phyloP scores from a whole-genome alignment of 2,113 vertebrate genomes.

The Genyomyrus donnyi region DNA sequence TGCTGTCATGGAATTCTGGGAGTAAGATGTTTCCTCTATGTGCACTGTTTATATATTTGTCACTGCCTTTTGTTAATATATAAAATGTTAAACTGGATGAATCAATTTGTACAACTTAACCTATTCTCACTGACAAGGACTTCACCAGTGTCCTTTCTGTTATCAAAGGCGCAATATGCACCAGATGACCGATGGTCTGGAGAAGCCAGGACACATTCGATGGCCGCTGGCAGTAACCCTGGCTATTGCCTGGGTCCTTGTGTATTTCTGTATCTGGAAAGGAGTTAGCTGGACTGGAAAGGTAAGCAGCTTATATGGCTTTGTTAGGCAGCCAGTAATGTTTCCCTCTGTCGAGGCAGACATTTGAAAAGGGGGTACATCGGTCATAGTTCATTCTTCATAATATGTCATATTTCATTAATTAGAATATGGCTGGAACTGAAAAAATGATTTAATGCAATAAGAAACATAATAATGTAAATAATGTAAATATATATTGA shows the following conservation, averaged over 20 bases:
- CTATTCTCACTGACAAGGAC: neutral
- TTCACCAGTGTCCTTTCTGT: conserved; percentile 38
- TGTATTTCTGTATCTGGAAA: conserved; percentile 99
- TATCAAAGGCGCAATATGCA: conserved; percentile 87
- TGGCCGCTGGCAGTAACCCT: conserved; percentile 88
- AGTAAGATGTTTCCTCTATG: conserved; percentile 69
- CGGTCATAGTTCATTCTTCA: neutral
- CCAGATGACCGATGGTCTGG: conserved; percentile 90
- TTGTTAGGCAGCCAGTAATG: neutral
- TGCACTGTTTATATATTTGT: neutral
- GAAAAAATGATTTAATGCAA: neutral
- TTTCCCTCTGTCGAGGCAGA: neutral
- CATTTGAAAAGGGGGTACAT: neutral
- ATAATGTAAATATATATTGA: neutral
- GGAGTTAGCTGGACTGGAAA: conserved; percentile 98
- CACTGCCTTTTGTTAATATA: neutral
- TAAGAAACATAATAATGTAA: neutral
- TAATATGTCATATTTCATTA: neutral
- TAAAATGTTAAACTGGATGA: conserved; percentile 17
- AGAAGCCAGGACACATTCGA: conserved; percentile 91
- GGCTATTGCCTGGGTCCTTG: conserved; percentile 92
- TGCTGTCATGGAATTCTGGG: conserved; percentile 91
- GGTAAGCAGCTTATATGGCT: conserved; percentile 65
- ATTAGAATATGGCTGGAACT: neutral
- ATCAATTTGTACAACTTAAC: neutral